Base-by-base conservation (phyloP, 1,140 invertebrate genomes). In the Ceratina japonica region DNA sequence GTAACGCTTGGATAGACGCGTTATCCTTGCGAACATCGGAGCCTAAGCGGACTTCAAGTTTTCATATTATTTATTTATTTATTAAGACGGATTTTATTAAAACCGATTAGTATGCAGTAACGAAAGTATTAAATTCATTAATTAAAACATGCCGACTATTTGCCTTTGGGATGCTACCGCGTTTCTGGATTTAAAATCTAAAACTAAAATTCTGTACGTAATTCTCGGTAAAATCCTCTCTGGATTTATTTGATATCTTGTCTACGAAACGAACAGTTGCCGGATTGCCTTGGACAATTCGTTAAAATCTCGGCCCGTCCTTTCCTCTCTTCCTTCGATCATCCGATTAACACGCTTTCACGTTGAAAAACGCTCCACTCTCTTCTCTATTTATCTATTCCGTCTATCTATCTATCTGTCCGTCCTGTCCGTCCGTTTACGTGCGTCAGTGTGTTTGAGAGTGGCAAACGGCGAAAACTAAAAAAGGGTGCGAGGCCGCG, bases 211-310 rank as follows among this genome's bases (percentile, higher is more conserved):
- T n/a, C n/a, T n/a, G n/a, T n/a, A 52, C 73, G n/a, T 51, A 75
- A 69, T 49, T 61, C 54, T 49, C 54, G 20, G 24, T 58, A 61
- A 69, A 69, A 59, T 18, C n/a, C 10, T 51, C n/a, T 54, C 59
- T 76, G 37, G 37, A 37, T 37, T 37, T 37, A 37, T 37, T 37
- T 37, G 7, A 7, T 37, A 76, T 76, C 64, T 64, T n/a, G 31
- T 58, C 31, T 51, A 24, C n/a, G n/a, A n/a, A n/a, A n/a, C n/a
- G n/a, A n/a, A n/a, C n/a, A n/a, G n/a, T n/a, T n/a, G n/a, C 79
- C 72, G 54, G 24, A 71, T 81, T 69, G 51, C 75, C 68, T 69
- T n/a, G 7, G 68, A 82, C 76, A 82, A 87, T n/a, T 81, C 58
- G 69, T 85, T 81, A 74, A 78, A 51, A 58, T 73, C 65, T 80